Conservation (phyloP, 2,797 vertebrate genomes). For the Zalophus californianus region DNA sequence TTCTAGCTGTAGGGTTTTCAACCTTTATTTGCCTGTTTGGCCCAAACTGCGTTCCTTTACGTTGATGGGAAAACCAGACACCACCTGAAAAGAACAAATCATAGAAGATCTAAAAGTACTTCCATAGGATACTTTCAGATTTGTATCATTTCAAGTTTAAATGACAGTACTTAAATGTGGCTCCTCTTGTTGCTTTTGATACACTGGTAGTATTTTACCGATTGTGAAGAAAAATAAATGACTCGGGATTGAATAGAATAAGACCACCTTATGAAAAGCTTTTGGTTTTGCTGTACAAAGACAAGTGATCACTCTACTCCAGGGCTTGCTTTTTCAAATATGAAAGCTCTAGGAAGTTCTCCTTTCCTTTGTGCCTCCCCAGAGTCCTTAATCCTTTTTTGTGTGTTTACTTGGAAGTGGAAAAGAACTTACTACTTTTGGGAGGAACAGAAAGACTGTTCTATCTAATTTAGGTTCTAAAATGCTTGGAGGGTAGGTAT, state of each 20-base stretch:
- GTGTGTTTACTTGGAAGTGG: background rate
- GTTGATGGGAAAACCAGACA: background rate
- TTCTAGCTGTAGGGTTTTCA: constrained; percentile 6
- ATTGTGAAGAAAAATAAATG: constrained; percentile 44
- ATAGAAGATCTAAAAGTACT: constrained; percentile 35
- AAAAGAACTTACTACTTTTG: constrained; percentile 29
- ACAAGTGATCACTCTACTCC: background rate
- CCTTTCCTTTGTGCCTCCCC: background rate
- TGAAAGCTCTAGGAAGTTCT: background rate
- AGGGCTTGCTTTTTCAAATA: constrained; percentile 13
- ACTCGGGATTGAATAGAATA: constrained; percentile 48
- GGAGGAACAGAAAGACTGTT: constrained; percentile 41
- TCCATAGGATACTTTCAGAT: background rate
- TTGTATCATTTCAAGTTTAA: constrained; percentile 43
- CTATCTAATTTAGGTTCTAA: background rate
- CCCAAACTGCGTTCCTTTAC: background rate
- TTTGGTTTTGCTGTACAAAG: constrained; percentile 27
- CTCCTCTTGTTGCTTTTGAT: constrained; percentile 52
- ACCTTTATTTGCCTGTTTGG: background rate
- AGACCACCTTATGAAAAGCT: background rate
- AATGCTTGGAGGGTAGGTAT: background rate
- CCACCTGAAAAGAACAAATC: background rate
- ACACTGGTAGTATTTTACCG: constrained; percentile 23
- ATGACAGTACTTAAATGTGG: background rate
- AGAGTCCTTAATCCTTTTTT: background rate